phyloP scores from a whole-genome alignment of 2,113 vertebrate genomes.

The Mesoclemmys tuberculata region DNA sequence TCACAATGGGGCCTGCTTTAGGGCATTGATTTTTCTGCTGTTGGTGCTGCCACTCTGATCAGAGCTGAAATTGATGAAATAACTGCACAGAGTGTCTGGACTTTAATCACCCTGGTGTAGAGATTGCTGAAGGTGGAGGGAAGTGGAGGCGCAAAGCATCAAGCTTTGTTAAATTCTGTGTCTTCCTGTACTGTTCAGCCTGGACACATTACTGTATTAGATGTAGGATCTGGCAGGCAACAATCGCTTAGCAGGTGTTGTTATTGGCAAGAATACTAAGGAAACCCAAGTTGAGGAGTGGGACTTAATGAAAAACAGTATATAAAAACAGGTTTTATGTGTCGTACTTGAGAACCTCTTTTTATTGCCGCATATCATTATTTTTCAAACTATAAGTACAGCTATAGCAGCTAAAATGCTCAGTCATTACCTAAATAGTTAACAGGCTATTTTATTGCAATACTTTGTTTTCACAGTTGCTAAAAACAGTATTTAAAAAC shows the following conservation, averaged over 20 bases:
- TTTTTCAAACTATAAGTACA: constrained; percentile 69
- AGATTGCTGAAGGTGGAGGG: neutral
- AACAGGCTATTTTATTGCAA: constrained; percentile 63
- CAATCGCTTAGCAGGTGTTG: constrained; percentile 68
- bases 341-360: constrained; percentile 63
- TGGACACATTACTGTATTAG: constrained; percentile 37
- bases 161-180: neutral
- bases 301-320: constrained; percentile 76
- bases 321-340: constrained; percentile 70
- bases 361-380: constrained; percentile 65
- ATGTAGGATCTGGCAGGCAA: constrained; percentile 48
- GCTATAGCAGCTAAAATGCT: constrained; percentile 66
- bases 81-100: neutral
- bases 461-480: constrained; percentile 78
- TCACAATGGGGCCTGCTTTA: constrained; percentile 14
- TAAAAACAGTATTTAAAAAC: constrained; percentile 81
- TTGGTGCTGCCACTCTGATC: constrained; percentile 1
- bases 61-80: neutral
- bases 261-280: constrained; percentile 66
- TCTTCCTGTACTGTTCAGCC: constrained; percentile 29
- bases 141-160: neutral
- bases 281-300: constrained; percentile 63
- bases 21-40: constrained; percentile 39
- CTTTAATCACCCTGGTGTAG: neutral
- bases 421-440: constrained; percentile 74